Percentiles rank a stretch among this genome's conserved stretches.
Evolutionary conservation across 2,113 vertebrate genomes (phyloP).

Genomic region (Telmatochromis sp.): DNA sequence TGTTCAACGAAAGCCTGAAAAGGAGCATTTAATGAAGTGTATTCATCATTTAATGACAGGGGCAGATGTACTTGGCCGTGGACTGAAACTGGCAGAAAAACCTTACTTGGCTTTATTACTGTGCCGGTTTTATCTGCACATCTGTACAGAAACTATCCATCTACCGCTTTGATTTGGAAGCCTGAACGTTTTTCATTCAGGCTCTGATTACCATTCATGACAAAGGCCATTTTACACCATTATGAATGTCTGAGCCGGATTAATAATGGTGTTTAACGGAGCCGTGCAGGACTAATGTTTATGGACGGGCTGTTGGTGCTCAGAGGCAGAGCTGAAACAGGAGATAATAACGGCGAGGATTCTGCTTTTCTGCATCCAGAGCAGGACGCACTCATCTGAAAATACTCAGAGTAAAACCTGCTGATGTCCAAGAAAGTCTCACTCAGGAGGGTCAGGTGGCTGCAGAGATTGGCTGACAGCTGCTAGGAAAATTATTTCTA

Average conservation of each 20-base stretch:
- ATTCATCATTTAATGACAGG: neutral
- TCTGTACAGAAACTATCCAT: neutral
- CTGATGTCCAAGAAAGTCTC: neutral
- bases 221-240: slow-evolving; percentile 16
- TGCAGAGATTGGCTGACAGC: neutral
- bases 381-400: neutral
- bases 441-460: neutral
- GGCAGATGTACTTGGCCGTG: neutral
- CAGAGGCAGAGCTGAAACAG: neutral
- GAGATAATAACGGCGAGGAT: neutral
- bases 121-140: neutral
- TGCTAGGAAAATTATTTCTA: neutral
- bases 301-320: neutral
- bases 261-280: slow-evolving; percentile 13
- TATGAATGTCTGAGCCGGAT: neutral
- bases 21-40: neutral
- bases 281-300: neutral
- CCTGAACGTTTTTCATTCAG: neutral
- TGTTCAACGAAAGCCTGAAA: neutral
- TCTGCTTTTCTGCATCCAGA: neutral
- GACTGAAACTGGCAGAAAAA: neutral
- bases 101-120: neutral
- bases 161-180: neutral
- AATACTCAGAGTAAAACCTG: neutral
- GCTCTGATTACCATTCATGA: neutral